Conservation (phyloP, 1,140 invertebrate species). For the Heliconius congener region DNA sequence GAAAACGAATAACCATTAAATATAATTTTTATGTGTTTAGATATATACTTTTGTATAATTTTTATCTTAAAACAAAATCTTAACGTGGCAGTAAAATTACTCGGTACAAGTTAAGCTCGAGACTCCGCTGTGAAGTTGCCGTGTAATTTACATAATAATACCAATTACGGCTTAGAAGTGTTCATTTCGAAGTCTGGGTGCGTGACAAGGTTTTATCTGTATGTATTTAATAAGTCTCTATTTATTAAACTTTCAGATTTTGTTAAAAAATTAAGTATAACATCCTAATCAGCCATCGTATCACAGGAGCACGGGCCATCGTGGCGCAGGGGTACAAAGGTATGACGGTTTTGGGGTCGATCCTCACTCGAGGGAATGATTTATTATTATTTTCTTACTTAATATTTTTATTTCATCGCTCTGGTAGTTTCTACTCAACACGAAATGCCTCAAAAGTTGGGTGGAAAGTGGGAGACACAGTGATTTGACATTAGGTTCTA, state of each 20-base stretch:
- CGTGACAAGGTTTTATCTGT: conserved; percentile 36
- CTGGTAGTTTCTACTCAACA: no score
- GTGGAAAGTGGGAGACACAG: no score
- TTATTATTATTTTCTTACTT: no score
- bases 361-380: no score
- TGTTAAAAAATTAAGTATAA: neutral
- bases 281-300: no score
- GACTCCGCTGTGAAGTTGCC: conserved; percentile 35
- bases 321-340: no score
- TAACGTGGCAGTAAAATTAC: conserved; percentile 33
- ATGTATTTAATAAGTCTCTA: conserved; percentile 25
- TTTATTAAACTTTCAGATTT: conserved; percentile 11
- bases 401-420: no score
- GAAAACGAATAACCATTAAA: neutral
- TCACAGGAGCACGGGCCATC: no score
- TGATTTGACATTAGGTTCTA: no score
- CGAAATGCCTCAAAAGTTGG: no score
- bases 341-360: no score
- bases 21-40: neutral
- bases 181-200: conserved; percentile 38
- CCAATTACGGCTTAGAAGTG: conserved; percentile 39
- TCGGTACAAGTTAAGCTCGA: conserved; percentile 38
- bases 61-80: conserved; percentile 32
- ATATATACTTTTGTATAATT: conserved; percentile 16
- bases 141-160: conserved; percentile 44